These are phyloP conservation scores for Phaonia tiefii DNA, from an alignment of 2,888 invertebrate genomes.

Conservation along the genomic window DNA sequence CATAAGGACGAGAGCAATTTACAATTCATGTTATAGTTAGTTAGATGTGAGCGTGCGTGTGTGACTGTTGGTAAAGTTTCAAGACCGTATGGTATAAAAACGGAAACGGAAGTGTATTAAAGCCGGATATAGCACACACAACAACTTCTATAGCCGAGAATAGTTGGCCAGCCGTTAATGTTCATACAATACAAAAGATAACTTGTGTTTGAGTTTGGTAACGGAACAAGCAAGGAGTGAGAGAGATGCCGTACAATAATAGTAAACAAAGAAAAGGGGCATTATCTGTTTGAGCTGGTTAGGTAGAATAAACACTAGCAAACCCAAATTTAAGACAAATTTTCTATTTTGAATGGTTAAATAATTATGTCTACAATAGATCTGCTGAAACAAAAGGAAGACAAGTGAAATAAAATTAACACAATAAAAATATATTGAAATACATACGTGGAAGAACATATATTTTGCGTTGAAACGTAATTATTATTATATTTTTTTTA, in stretches of 20 bases:
- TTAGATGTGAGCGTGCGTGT: neutral
- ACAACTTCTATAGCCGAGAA: constrained; percentile 30
- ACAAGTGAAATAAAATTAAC: too few species aligned
- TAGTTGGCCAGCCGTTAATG: constrained; percentile 26
- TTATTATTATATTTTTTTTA: too few species aligned
- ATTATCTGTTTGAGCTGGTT: constrained; percentile 29
- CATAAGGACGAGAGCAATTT: neutral
- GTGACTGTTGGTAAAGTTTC: constrained; percentile 49
- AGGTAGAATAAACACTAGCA: constrained; percentile 46
- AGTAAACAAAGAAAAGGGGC: neutral
- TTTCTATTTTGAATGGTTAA: constrained; percentile 42
- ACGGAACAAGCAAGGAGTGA: neutral
- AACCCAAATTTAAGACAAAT: constrained; percentile 42
- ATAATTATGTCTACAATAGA: constrained; percentile 34
- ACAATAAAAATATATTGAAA: too few species aligned
- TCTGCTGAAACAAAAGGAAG: too few species aligned
- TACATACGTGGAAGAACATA: too few species aligned
- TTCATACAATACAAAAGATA: constrained; percentile 43
- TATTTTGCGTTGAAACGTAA: too few species aligned
- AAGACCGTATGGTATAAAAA: constrained; percentile 62
- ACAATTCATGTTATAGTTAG: constrained; percentile 20
- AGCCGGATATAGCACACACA: constrained; percentile 65
- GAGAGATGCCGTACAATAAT: neutral
- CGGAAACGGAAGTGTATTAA: constrained; percentile 68
- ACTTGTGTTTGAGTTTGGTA: constrained; percentile 37